These are phyloP conservation scores for Sphenodon punctatus DNA, from an alignment of 2,797 vertebrate species.

Conservation along the genomic window DNA sequence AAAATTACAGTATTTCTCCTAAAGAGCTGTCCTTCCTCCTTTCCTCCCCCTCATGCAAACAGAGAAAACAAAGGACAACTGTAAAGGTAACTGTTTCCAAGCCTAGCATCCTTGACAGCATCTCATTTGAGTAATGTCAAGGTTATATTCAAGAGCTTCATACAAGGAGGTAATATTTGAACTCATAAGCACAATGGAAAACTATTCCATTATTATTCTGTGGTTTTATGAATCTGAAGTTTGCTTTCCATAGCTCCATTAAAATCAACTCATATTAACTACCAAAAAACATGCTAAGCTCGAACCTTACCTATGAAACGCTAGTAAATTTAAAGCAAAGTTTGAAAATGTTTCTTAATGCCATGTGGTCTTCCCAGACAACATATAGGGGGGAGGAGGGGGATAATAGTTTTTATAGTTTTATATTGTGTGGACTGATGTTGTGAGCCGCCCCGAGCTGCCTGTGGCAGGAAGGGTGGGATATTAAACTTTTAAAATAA, in stretches of 20 bases:
- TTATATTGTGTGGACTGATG: no score
- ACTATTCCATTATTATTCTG: constrained; percentile 44
- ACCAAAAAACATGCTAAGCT: not conserved
- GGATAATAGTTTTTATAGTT: no score
- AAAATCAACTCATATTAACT: constrained; percentile 42
- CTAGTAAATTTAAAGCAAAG: constrained; percentile 6
- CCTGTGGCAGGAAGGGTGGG: no score
- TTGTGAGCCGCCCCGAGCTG: no score
- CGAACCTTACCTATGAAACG: constrained; percentile 47
- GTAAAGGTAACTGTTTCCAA: not conserved
- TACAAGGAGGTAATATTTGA: constrained; percentile 37
- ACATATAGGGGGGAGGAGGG: no score
- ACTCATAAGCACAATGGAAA: constrained; percentile 51
- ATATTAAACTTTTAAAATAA: no score
- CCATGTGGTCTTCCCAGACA: not conserved
- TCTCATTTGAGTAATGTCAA: constrained; percentile 57
- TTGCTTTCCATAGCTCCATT: constrained; percentile 52
- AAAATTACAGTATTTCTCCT: no score
- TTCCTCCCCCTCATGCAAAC: constrained; percentile 15
- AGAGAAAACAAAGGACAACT: not conserved
- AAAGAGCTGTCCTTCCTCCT: no score
- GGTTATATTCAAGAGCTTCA: constrained; percentile 25
- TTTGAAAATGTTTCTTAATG: constrained; percentile 10
- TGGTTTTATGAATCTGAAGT: constrained; percentile 46
- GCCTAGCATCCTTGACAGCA: constrained; percentile 29